Evolutionary conservation across 2,113 vertebrate genomes (phyloP).

Genomic region (Vulpes vulpes): DNA sequence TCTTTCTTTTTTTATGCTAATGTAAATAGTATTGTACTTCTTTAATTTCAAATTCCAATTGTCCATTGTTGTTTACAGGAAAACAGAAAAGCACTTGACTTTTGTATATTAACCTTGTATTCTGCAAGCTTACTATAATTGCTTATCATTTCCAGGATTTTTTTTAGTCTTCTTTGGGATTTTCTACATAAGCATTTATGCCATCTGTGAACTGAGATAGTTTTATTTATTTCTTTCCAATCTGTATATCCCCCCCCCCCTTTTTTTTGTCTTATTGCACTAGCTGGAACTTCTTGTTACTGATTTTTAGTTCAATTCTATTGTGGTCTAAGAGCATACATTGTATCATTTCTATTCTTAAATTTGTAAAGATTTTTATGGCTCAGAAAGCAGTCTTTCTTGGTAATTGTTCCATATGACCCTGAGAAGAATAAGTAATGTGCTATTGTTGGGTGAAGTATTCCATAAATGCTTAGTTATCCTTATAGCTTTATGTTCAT

Average conservation of each 20-base stretch:
- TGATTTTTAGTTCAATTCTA: constrained; percentile 21
- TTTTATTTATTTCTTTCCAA: neutral
- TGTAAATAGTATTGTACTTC: neutral
- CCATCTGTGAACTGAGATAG: neutral
- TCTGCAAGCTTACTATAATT: neutral
- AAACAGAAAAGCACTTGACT: neutral
- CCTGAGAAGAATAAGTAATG: neutral
- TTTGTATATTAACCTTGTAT: neutral
- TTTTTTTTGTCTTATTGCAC: neutral
- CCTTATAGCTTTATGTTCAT: neutral
- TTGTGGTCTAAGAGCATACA: neutral
- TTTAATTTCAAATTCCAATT: constrained; percentile 29
- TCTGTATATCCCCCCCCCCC: neutral
- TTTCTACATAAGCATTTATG: neutral
- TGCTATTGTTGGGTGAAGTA: neutral
- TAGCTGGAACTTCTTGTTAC: neutral
- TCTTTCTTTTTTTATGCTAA: neutral
- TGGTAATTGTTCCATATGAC: neutral
- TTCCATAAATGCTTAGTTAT: neutral
- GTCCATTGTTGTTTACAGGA: neutral
- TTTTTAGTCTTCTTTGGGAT: neutral
- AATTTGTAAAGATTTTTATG: neutral
- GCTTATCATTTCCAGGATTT: neutral
- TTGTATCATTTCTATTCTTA: neutral
- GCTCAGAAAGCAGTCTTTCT: neutral